These are phyloP conservation scores for Latrodectus geometricus DNA, from an alignment of 1,140 invertebrate genomes.

Conservation along the genomic window DNA sequence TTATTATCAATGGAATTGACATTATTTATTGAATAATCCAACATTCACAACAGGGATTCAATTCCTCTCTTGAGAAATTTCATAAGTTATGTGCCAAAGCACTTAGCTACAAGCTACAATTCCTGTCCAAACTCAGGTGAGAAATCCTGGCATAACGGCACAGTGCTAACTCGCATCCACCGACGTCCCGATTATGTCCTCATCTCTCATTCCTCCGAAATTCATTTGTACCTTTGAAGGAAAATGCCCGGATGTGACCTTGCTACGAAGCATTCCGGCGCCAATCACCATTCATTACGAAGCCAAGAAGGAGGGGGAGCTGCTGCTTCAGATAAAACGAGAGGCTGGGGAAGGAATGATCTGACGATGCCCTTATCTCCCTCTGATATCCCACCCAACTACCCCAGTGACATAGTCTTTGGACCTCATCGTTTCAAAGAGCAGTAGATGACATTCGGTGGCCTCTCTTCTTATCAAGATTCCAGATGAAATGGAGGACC, in stretches of 20 bases:
- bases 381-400: background rate
- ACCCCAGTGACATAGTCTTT: background rate
- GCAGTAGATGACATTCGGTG: constrained; percentile 19
- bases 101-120: too few relatives aligned
- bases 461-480: constrained; percentile 45
- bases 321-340: constrained; percentile 5
- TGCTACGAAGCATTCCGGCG: constrained; percentile 6
- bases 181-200: background rate
- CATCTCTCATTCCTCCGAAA: background rate
- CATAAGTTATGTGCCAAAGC: too few relatives aligned
- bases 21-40: too few relatives aligned
- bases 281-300: constrained; percentile 45
- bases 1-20: too few relatives aligned
- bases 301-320: background rate
- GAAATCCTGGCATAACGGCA: background rate
- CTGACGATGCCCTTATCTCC: constrained; percentile 6
- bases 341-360: background rate
- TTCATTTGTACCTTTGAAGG: constrained; percentile 11
- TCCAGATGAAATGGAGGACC: constrained; percentile 36
- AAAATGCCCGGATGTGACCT: background rate
- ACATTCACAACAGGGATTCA: background rate
- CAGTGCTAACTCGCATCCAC: background rate
- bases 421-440: background rate
- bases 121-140: background rate
- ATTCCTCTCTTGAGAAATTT: background rate